These are phyloP conservation scores for Rhagonycha fulva DNA, from an alignment of 2,888 invertebrate species.

Conservation along the genomic window DNA sequence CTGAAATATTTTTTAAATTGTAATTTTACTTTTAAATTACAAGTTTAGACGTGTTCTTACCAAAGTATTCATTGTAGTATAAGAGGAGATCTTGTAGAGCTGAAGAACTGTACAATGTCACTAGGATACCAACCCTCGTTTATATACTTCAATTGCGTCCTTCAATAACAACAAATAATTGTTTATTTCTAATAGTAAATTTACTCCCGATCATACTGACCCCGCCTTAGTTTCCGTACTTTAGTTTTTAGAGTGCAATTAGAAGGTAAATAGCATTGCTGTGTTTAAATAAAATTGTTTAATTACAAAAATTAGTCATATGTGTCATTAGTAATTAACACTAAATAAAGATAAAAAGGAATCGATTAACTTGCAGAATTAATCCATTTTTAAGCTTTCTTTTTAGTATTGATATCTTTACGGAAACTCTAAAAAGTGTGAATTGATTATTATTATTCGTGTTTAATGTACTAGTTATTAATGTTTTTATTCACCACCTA, in stretches of 20 bases:
- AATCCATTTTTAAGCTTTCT: neutral
- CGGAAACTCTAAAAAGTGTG: neutral
- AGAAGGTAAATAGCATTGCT: constrained; percentile 10
- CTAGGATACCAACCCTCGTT: constrained; percentile 10
- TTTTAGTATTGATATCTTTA: neutral
- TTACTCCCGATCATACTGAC: constrained; percentile 15
- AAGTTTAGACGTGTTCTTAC: neutral
- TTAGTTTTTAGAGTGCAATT: constrained; percentile 5
- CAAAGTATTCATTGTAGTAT: constrained; percentile 18
- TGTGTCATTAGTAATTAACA: neutral
- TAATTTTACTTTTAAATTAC: neutral
- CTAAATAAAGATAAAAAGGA: neutral
- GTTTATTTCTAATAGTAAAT: constrained; percentile 19
- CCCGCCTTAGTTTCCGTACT: constrained; percentile 15
- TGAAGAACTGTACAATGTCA: neutral
- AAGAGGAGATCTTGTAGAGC: neutral
- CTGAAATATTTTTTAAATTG: neutral
- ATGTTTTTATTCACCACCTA: neutral
- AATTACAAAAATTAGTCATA: neutral
- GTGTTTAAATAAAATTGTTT: neutral
- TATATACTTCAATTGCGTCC: constrained; percentile 18
- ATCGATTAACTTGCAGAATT: neutral
- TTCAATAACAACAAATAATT: constrained; percentile 16
- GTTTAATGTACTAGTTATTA: neutral
- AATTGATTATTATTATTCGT: neutral